A percentile compares a stretch with the other conserved stretches of the same genome.
These are phyloP conservation scores for Haliclystus octoradiatus DNA, from an alignment of 30 jellyfish, hydroid and myxozoan genomes.

Conservation along the genomic window DNA sequence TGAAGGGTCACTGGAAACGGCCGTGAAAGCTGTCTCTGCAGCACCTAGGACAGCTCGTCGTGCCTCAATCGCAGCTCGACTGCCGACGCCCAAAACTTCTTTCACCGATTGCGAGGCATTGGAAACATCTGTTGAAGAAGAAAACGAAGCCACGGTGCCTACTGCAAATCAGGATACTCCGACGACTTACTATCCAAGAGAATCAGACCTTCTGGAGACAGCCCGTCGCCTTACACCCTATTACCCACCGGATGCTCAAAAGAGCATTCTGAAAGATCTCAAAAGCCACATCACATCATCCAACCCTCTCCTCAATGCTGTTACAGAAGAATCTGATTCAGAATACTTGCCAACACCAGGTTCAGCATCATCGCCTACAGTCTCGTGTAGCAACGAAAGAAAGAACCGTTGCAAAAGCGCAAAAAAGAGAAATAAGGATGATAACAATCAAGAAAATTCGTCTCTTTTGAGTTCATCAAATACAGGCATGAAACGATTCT, in stretches of 20 bases:
- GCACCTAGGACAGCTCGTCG: background rate
- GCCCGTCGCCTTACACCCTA: background rate
- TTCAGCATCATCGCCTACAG: background rate
- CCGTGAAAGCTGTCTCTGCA: background rate
- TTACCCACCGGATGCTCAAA: background rate
- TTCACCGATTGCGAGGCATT: background rate
- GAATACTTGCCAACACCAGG: background rate
- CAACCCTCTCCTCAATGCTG: background rate
- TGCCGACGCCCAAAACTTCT: conserved; percentile 46
- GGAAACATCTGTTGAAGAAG: background rate
- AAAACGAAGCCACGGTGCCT: background rate
- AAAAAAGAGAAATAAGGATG: background rate
- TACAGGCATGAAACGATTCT: background rate
- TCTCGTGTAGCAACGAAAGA: background rate
- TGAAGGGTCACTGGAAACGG: background rate
- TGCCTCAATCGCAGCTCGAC: conserved; percentile 5
- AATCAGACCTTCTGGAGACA: background rate
- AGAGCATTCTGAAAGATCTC: background rate
- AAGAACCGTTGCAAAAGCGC: background rate
- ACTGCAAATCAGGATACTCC: background rate
- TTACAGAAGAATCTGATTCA: background rate
- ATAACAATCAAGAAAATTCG: background rate
- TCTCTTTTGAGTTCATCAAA: background rate
- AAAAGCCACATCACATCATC: background rate
- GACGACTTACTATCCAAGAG: background rate